Evolutionary conservation across 2,113 vertebrate genomes (phyloP), one percentile per base, ranked within the genome.

Genomic region (Aramus guarauna): DNA sequence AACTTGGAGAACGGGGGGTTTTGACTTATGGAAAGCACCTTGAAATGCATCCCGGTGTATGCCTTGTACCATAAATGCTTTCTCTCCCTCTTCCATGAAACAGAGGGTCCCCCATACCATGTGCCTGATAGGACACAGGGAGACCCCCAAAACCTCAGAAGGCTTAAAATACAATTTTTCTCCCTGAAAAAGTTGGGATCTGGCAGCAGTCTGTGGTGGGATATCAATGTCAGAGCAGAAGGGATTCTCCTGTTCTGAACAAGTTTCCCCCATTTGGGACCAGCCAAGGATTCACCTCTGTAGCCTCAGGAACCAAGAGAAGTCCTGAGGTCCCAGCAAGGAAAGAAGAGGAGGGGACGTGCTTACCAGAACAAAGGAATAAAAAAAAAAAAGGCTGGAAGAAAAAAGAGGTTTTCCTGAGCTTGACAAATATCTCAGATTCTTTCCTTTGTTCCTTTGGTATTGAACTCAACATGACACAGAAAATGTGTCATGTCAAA

Each of bases 321-420:
- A 52, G 21, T 39, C 36, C 11, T 0, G 0, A 71, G 29, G 24
- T 30, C 36, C 34, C 64, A 72, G 14, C 11, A 37, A 47, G 4
- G 23, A 81, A 84, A 67, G 14, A 29, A 71, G 17, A 75, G 62
- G 27, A 78, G 36, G 8, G 32, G 21, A 52, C 2, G 0, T 60
- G 20, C 7, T 74, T 76, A 48, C 26, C 12, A 72, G 16, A 52
- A 14, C 10, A 48, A 76, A 12, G 30, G 14, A n/a, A 60, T 17
- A 26, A 24, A 16, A 6, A 19, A 56, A 58, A 41, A 60, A 47
- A 60, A 11, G 5, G 4, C 20, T 66, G 23, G 20, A 73, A 89
- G 53, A 84, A 91, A 39, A n/a, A 87, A 56, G 1, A 75, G 16
- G 4, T 32, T 73, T 72, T 80, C 13, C 81, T 64, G 20, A 69